Percentiles rank a stretch among this genome's conserved stretches.
Conservation (phyloP, 1,140 invertebrate genomes). For the Drosophila auraria region DNA sequence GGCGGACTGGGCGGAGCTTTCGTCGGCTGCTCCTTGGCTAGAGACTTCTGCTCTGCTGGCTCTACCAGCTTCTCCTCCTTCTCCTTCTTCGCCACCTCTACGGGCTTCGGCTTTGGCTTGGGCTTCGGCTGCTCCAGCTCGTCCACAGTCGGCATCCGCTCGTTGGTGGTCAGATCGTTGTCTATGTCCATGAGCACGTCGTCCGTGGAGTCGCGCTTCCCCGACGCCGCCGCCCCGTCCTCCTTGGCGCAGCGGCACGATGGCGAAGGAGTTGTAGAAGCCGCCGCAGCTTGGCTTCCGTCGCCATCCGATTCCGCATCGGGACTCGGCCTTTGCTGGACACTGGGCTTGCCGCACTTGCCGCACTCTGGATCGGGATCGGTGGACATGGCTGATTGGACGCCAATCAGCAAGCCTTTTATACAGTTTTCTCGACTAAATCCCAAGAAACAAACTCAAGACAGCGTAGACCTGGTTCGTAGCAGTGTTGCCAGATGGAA, state of each 20-base stretch:
- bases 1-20: background rate
- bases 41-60: background rate
- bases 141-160: conserved; percentile 45
- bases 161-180: conserved; percentile 59
- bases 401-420: conserved; percentile 16
- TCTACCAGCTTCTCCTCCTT: background rate
- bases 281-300: background rate
- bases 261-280: conserved; percentile 2
- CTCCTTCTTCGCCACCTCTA: conserved; percentile 9
- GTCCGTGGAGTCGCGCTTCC: conserved; percentile 1
- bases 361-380: conserved; percentile 37
- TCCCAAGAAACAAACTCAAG: conserved; percentile 22
- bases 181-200: conserved; percentile 50
- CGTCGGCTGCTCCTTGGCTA: background rate
- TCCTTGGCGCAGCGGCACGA: background rate
- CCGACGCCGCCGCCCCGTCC: too few species aligned
- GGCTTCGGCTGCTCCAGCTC: conserved; percentile 40
- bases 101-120: background rate
- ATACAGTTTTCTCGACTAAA: conserved; percentile 26
- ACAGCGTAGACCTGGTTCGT: background rate
- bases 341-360: conserved; percentile 33
- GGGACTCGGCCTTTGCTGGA: background rate
- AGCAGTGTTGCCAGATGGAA: too few species aligned
- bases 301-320: conserved; percentile 7
- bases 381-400: conserved; percentile 28